A percentile compares a stretch with the other conserved stretches of the same genome.
Conservation (phyloP, 2,888 invertebrate genomes). For the Hofmannophila pseudospretella region DNA sequence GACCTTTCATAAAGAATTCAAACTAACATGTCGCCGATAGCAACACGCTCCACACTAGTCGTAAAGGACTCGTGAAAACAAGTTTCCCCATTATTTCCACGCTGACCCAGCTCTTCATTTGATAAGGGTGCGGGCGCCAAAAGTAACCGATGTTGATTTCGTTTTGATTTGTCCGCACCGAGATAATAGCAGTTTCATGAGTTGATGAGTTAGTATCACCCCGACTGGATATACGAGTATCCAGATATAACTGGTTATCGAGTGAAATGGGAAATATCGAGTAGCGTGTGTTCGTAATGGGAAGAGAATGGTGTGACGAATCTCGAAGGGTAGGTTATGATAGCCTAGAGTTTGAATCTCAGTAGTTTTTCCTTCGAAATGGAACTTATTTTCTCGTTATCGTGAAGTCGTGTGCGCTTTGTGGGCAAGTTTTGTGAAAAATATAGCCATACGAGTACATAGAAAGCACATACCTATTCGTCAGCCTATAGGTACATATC, state of each 20-base stretch:
- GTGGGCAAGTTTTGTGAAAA: too few relatives aligned
- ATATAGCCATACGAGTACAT: too few relatives aligned
- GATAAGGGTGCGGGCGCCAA: slow-evolving; percentile 64
- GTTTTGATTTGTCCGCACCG: slow-evolving; percentile 64
- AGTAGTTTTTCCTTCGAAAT: not conserved
- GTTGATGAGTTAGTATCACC: slow-evolving; percentile 38
- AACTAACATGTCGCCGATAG: slow-evolving; percentile 9
- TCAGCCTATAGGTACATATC: too few relatives aligned
- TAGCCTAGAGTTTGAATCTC: not conserved
- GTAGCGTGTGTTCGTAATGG: slow-evolving; percentile 39
- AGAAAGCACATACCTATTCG: too few relatives aligned
- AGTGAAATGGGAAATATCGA: slow-evolving; percentile 40
- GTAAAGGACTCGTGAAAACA: slow-evolving; percentile 15
- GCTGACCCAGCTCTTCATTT: slow-evolving; percentile 52
- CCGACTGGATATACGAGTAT: slow-evolving; percentile 24
- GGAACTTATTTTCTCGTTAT: not conserved
- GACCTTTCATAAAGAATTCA: slow-evolving; percentile 5
- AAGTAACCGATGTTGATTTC: slow-evolving; percentile 72
- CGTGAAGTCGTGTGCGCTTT: not conserved
- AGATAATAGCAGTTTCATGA: slow-evolving; percentile 69
- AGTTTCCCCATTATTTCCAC: slow-evolving; percentile 28
- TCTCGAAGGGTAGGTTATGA: slow-evolving; percentile 18
- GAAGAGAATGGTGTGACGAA: slow-evolving; percentile 40
- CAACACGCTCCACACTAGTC: slow-evolving; percentile 15
- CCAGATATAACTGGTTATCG: slow-evolving; percentile 25